These are phyloP conservation scores for Xenopus laevis DNA, from an alignment of 2,113 vertebrate species.

Conservation along the genomic window DNA sequence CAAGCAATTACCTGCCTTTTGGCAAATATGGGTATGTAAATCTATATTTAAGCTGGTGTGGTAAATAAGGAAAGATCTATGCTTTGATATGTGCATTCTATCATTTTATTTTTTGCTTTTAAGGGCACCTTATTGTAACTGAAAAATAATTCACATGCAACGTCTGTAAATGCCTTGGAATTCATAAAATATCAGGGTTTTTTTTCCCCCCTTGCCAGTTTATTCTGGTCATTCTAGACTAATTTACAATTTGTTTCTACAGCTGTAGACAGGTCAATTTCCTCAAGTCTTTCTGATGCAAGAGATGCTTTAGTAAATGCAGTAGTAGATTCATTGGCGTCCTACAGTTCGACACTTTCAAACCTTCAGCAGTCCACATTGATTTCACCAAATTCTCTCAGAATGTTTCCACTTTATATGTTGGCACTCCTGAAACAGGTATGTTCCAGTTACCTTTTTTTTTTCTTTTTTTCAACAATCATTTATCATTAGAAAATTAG, in stretches of 20 bases:
- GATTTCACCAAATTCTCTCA: conserved; percentile 76
- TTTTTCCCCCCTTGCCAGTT: too few species aligned
- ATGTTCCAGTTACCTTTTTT: neutral
- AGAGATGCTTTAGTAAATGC: conserved; percentile 92
- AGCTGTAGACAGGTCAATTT: conserved; percentile 91
- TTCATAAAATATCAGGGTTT: too few species aligned
- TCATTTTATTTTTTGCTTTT: too few species aligned
- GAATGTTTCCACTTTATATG: conserved; percentile 87
- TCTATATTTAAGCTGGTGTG: neutral
- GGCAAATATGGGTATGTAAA: conserved; percentile 90
- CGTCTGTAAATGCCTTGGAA: too few species aligned
- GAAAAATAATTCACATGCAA: too few species aligned
- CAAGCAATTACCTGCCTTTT: conserved; percentile 89
- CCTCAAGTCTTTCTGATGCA: conserved; percentile 86
- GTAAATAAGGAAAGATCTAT: too few species aligned
- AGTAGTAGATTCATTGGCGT: conserved; percentile 79
- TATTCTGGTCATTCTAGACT: neutral
- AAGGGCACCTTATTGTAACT: too few species aligned
- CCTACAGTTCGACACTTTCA: conserved; percentile 80
- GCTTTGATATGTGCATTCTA: too few species aligned
- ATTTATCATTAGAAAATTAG: neutral
- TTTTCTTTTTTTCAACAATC: neutral
- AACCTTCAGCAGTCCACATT: conserved; percentile 80
- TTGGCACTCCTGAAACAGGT: conserved; percentile 95
- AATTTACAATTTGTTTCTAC: conserved; percentile 12